Conservation (phyloP, 2,888 invertebrate genomes). For the Smittia sp. region DNA sequence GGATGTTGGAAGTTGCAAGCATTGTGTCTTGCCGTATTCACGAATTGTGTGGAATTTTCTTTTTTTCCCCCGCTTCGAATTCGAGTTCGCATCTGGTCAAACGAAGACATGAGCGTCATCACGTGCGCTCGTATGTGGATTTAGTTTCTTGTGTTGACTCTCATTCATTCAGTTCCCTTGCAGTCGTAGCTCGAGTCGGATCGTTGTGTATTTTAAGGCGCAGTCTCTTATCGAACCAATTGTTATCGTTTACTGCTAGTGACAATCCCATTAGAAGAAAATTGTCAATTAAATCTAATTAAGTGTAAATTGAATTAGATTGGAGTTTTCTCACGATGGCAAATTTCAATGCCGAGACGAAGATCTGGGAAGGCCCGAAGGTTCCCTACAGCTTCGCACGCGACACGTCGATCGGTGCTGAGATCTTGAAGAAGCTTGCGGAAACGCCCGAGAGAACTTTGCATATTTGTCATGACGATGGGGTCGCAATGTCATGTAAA, state of each 20-base stretch:
- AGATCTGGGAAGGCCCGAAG: constrained; percentile 26
- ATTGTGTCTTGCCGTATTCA: background rate
- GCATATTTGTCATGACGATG: constrained; percentile 39
- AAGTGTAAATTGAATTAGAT: background rate
- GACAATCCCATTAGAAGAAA: background rate
- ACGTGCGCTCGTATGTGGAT: background rate
- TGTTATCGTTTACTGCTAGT: background rate
- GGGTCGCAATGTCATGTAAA: constrained; percentile 23
- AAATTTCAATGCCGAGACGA: constrained; percentile 20
- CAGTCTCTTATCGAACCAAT: background rate
- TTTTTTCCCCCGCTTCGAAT: too few species aligned
- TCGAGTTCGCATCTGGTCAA: background rate
- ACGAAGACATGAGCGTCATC: background rate
- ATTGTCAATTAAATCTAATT: background rate
- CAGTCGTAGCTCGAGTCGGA: background rate
- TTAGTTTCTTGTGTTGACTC: background rate
- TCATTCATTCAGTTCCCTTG: background rate
- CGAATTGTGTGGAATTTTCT: background rate
- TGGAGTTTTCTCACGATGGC: background rate
- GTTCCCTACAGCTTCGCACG: background rate
- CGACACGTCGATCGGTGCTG: constrained; percentile 11
- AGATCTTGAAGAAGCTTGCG: background rate
- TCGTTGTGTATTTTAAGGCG: background rate
- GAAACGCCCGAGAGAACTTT: constrained; percentile 9
- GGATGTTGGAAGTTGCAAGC: background rate